A percentile compares a stretch with the other conserved stretches of the same genome.
Evolutionary conservation across 2,888 invertebrate species (phyloP).

Genomic region (Ctena decussata): DNA sequence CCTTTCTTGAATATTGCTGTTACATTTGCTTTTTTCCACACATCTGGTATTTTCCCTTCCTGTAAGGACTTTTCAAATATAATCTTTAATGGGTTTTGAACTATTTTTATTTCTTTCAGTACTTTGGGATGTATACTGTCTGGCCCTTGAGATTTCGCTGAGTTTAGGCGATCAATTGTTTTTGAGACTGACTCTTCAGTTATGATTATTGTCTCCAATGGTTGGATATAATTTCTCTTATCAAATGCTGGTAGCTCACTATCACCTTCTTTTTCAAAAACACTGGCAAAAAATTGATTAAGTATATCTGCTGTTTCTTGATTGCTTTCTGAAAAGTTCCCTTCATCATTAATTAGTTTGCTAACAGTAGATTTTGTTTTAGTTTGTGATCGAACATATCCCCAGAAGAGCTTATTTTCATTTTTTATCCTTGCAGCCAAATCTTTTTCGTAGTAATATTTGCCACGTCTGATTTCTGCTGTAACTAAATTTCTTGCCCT

Average conservation of each 20-base stretch:
- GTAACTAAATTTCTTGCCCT: not conserved
- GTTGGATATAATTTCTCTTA: not conserved
- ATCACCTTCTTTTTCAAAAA: not conserved
- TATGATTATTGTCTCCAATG: not conserved
- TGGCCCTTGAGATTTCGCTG: not conserved
- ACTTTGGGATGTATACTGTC: not conserved
- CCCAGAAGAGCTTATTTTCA: not conserved
- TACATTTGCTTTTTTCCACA: not conserved
- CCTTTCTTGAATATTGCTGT: not conserved
- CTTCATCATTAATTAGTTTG: not conserved
- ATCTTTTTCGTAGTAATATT: not conserved
- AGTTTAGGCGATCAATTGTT: not conserved
- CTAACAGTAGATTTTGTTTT: not conserved
- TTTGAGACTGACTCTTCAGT: not conserved
- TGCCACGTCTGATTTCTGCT: not conserved
- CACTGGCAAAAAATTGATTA: not conserved
- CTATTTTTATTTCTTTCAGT: not conserved
- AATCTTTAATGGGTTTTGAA: not conserved
- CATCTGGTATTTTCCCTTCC: not conserved
- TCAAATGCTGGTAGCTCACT: not conserved
- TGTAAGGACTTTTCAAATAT: not conserved
- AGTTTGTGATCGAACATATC: not conserved
- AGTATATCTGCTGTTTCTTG: slow-evolving; percentile 3
- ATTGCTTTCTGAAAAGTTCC: not conserved
- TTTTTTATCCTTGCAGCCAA: not conserved